Conservation (phyloP, 2,888 invertebrate genomes). For the Leptopterna dolabrata region DNA sequence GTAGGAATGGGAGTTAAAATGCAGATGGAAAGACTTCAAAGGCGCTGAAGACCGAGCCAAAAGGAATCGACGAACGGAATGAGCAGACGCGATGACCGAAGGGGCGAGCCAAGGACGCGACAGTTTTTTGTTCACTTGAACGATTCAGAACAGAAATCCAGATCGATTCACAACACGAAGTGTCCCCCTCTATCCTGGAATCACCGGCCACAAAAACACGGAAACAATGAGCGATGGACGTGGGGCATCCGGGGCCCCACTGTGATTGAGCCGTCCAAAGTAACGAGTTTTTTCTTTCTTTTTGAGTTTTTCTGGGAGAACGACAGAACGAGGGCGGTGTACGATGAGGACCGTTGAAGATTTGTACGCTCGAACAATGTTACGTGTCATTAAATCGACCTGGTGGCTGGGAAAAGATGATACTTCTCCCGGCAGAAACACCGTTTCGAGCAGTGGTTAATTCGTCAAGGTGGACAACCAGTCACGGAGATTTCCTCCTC, state of each 20-base stretch:
- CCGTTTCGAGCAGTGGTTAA: conserved; percentile 46
- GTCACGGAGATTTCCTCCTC: conserved; percentile 31
- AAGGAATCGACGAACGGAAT: not conserved
- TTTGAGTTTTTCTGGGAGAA: not conserved
- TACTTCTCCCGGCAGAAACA: not conserved
- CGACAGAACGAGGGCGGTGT: conserved; percentile 25
- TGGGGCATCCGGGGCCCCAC: conserved; percentile 6
- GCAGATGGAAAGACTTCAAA: conserved; percentile 5
- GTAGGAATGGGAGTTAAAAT: conserved; percentile 7
- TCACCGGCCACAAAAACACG: conserved; percentile 32
- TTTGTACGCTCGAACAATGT: conserved; percentile 59
- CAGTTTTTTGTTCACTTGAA: conserved; percentile 24
- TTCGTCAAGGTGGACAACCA: conserved; percentile 51
- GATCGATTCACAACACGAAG: conserved; percentile 41
- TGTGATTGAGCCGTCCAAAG: conserved; percentile 53
- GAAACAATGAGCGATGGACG: conserved; percentile 50
- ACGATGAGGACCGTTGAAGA: conserved; percentile 55
- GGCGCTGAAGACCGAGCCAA: conserved; percentile 2
- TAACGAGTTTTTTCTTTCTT: conserved; percentile 47
- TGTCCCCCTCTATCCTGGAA: conserved; percentile 10
- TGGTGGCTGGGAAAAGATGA: conserved; percentile 36
- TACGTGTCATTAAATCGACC: conserved; percentile 58
- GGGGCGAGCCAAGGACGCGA: conserved; percentile 41
- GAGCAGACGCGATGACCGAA: not conserved
- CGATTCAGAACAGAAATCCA: conserved; percentile 35